These are phyloP conservation scores for Antennarius maculatus DNA, from an alignment of 2,797 vertebrate genomes.

Conservation along the genomic window DNA sequence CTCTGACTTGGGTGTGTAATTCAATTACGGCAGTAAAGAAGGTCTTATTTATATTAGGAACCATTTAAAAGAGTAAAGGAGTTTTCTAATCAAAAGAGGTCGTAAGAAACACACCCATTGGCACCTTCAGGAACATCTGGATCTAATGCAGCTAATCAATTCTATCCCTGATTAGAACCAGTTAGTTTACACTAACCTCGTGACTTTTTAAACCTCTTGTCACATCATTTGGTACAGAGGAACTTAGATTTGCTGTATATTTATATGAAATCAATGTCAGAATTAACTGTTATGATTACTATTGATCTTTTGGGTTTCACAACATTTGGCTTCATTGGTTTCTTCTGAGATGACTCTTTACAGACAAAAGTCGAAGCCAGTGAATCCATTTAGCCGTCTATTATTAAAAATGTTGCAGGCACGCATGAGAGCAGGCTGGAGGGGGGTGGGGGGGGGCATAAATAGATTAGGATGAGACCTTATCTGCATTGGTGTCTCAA, in stretches of 20 bases:
- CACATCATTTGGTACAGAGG: not conserved
- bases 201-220: slow-evolving; percentile 1
- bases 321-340: slow-evolving; percentile 16
- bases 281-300: slow-evolving; percentile 27
- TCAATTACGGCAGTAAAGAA: slow-evolving; percentile 60
- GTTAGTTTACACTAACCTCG: not conserved
- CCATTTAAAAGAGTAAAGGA: slow-evolving; percentile 13
- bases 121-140: not conserved
- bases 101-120: slow-evolving; percentile 12
- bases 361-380: slow-evolving; percentile 52
- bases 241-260: not conserved
- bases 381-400: slow-evolving; percentile 49
- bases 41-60: slow-evolving; percentile 34
- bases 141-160: slow-evolving; percentile 20
- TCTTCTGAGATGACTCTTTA: slow-evolving; percentile 38
- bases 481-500: slow-evolving; percentile 31
- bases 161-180: not conserved
- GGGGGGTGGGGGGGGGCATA: slow-evolving; percentile 42
- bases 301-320: slow-evolving; percentile 34
- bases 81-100: slow-evolving; percentile 36
- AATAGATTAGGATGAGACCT: slow-evolving; percentile 48
- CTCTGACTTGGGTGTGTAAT: slow-evolving; percentile 58
- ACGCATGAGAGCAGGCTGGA: slow-evolving; percentile 39
- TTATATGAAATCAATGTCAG: slow-evolving; percentile 5
- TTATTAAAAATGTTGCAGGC: slow-evolving; percentile 62